Evolutionary conservation across 2,888 invertebrate genomes (phyloP), one percentile per base, ranked within the genome.

Genomic region (Trichogramma dendrolimi): DNA sequence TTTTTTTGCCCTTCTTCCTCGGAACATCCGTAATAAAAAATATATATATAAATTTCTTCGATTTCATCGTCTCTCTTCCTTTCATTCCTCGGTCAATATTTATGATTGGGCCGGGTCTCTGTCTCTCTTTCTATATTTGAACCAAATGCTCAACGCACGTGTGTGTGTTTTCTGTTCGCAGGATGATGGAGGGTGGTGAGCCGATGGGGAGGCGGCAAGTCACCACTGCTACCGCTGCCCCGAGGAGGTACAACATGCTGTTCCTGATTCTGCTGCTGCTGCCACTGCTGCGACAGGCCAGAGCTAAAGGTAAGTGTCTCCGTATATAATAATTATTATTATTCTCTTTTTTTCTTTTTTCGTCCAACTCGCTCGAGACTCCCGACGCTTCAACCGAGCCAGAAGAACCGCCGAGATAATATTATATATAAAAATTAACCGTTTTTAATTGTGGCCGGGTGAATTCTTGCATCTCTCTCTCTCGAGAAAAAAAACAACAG

Each of bases 221-320:
- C 65, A 60, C 67, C 67, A 69, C 68, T 69, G 71, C 71, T 66
- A 67, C 71, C 60, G 64, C 64, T 68, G 69, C 68, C 70, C 72
- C 71, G 67, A 68, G 71, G 67, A 71, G 68, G 70, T 71, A 70
- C 63, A 27, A 27, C 27, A 27, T 71, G 55, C 64, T 71, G 67
- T 64, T 71, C 67, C 57, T 69, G 68, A 69, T 72, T 63, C 64
- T 74, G 59, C 67, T 72, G 65, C 66, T 73, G 67, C 71, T 73
- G 67, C 70, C 70, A 62, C 64, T 71, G 63, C 68, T 65, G 50
- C 68, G 71, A 56, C 66, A 73, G 66, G 71, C 75, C 71, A 70
- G 71, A 66, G 73, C 72, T 67, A 73, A 76, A 71, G 78, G 79
- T 78, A 73, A 79, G 77, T 76, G 74, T 73, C 69, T 71, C 67